Evolutionary conservation across 64 coral and sea anemone species (phyloP).

Genomic region (Pachyseris speciosa): DNA sequence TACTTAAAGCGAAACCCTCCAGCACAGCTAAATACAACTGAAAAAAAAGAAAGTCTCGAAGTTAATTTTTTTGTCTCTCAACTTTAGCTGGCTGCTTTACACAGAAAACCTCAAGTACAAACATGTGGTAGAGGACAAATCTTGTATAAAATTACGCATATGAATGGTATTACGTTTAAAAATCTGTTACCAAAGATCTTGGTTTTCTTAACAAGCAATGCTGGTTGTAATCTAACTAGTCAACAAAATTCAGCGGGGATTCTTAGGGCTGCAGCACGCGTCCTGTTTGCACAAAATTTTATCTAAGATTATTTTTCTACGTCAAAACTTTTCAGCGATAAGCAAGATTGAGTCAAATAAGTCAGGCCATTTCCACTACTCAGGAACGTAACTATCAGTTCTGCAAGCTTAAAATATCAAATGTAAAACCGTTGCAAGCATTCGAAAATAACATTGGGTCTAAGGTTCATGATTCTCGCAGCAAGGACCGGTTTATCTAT

Average conservation of each 20-base stretch:
- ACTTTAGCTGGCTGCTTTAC: slow-evolving; percentile 12
- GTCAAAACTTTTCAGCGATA: not conserved
- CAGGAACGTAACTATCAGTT: slow-evolving; percentile 11
- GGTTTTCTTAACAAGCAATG: slow-evolving; percentile 22
- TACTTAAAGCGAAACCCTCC: not conserved
- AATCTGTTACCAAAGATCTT: slow-evolving; percentile 11
- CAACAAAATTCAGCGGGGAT: slow-evolving; percentile 46
- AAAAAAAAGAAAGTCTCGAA: not conserved
- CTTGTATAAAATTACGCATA: slow-evolving; percentile 46
- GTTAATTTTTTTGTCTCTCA: not conserved
- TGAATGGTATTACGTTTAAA: slow-evolving; percentile 37
- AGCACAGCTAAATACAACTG: no score
- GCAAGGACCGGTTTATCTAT: slow-evolving; percentile 34
- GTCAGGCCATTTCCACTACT: not conserved
- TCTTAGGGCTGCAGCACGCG: not conserved
- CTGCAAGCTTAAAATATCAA: not conserved
- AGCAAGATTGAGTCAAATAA: not conserved
- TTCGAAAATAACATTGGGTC: not conserved
- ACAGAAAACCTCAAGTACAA: slow-evolving; percentile 28
- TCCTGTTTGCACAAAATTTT: not conserved
- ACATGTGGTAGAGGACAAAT: slow-evolving; percentile 28
- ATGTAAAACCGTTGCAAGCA: not conserved
- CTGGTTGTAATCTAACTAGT: slow-evolving; percentile 53
- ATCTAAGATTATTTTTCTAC: not conserved
- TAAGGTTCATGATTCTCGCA: slow-evolving; percentile 2